Evolutionary conservation across 1,140 invertebrate species (phyloP), one percentile per base, ranked within the genome.

Genomic region (Drosophila eugracilis): DNA sequence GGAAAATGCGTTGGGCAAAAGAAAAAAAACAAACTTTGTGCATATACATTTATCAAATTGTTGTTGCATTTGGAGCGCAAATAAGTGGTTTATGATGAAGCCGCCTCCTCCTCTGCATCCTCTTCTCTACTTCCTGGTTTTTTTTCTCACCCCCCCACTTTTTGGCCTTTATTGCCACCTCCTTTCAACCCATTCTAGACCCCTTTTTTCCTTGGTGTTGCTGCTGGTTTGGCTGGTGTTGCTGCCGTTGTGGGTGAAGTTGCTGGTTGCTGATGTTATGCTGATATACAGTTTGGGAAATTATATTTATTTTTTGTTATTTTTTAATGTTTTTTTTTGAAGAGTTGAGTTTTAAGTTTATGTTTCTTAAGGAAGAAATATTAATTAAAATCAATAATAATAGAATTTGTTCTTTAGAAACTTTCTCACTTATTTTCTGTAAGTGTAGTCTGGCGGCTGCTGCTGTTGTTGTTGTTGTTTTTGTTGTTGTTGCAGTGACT

Each of bases 21-120:
- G 66, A 66, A 36, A 37, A 36, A 70, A 67, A 30, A 3, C 1
- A 32, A 70, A 45, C 36, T 34, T 53, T 67, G 19, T 65, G 62
- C 65, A 69, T 67, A 67, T 67, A 60, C 77, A 77, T 86, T 77
- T 86, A 88, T 88, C 81, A 83, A 85, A 86, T 71, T 84, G 75
- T 75, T 88, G 83, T 74, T 88, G 81, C 77, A 86, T 86, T 85
- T 85, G 78, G 83, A 86, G 81, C 81, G 81, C 77, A 85, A 85
- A 85, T 85, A 85, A 86, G 81, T 88, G 81, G 81, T 86, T 86
- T 86, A 86, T 86, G 81, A 86, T 86, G 83, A 86, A 88, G 74
- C 74, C 55, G 21, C 45, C 52, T 36, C 37, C 55, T 24, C 45
- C 52, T 36, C 37, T 5, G 10, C 21, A n/a, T n/a, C 28, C 6